Conservation (phyloP, 2,113 vertebrate genomes). For the Nyctereutes procyonoides region DNA sequence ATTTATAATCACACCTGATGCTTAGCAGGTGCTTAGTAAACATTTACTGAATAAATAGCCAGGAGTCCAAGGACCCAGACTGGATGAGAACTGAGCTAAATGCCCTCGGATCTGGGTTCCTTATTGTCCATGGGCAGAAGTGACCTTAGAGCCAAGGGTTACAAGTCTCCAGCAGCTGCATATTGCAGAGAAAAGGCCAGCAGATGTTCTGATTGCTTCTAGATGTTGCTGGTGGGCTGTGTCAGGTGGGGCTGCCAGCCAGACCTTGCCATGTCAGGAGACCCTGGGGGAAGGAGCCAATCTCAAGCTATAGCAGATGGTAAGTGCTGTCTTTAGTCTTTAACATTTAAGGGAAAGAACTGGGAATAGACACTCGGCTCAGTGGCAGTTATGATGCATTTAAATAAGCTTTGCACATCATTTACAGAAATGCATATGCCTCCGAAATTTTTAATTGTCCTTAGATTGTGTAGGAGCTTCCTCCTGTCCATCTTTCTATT, state of each 20-base stretch:
- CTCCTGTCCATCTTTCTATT: not conserved
- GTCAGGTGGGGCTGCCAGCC: constrained; percentile 22
- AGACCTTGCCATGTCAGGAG: constrained; percentile 51
- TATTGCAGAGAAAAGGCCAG: not conserved
- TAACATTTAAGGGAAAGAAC: constrained; percentile 77
- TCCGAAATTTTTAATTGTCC: not conserved
- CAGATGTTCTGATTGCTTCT: constrained; percentile 46
- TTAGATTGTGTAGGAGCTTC: not conserved
- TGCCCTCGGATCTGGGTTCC: not conserved
- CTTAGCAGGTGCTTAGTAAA: not conserved
- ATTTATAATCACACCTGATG: not conserved
- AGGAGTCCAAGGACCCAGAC: not conserved
- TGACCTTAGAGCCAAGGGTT: not conserved
- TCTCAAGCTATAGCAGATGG: constrained; percentile 68
- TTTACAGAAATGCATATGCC: constrained; percentile 22
- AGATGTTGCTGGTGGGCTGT: not conserved
- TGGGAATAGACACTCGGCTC: constrained; percentile 70
- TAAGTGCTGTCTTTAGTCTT: constrained; percentile 72
- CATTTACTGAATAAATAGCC: not conserved
- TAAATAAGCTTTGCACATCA: constrained; percentile 70
- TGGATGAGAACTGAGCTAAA: not conserved
- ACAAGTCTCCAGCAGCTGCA: not conserved
- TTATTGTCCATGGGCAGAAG: not conserved
- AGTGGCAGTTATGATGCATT: constrained; percentile 65
- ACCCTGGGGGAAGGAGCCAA: constrained; percentile 61